Evolutionary conservation across 2,113 vertebrate genomes (phyloP).

Genomic region (Protobothrops flavoviridis): DNA sequence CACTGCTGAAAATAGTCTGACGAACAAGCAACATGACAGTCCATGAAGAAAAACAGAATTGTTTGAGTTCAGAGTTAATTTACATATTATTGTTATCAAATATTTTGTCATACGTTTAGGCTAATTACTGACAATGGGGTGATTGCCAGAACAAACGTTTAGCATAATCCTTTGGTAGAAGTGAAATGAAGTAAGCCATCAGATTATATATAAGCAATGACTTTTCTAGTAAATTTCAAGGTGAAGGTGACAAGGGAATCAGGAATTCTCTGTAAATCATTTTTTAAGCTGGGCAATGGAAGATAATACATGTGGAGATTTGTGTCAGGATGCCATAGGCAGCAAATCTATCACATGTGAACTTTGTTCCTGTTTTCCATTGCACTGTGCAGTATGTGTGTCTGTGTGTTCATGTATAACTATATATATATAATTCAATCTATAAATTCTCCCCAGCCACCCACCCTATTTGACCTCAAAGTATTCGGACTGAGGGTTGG

Average conservation of each 20-base stretch:
- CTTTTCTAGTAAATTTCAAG: background rate
- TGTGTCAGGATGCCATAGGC: background rate
- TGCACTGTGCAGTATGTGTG: background rate
- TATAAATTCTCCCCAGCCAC: background rate
- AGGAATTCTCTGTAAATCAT: background rate
- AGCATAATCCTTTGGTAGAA: background rate
- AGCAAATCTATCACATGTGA: conserved; percentile 50
- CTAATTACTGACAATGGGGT: background rate
- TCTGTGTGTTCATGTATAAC: background rate
- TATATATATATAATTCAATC: background rate
- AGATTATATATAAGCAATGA: background rate
- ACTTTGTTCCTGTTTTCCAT: conserved; percentile 24
- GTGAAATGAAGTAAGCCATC: background rate
- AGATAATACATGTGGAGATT: background rate
- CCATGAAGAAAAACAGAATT: background rate
- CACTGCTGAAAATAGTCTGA: background rate
- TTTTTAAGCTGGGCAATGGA: background rate
- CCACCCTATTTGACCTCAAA: conserved; percentile 41
- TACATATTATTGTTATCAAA: background rate
- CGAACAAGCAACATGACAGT: background rate
- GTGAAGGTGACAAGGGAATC: background rate
- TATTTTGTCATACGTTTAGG: background rate
- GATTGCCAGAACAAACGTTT: background rate
- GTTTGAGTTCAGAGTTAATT: background rate
- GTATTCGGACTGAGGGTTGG: background rate